Conservation (phyloP, 2,888 invertebrate species). For the Rhimphoctona megacephalus region DNA sequence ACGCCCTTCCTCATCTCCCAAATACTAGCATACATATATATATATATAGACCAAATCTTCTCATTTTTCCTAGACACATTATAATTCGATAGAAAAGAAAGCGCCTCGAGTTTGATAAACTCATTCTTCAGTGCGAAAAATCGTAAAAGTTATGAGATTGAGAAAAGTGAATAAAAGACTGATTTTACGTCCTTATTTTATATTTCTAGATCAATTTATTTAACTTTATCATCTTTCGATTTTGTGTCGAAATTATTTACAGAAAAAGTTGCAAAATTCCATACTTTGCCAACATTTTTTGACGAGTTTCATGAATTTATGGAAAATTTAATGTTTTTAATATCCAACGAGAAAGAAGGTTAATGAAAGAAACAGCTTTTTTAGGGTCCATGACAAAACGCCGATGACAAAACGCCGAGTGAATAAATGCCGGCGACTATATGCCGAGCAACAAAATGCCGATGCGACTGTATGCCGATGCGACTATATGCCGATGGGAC, state of each 20-base stretch:
- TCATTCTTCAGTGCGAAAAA: background rate
- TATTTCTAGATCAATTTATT: background rate
- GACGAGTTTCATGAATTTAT: no score
- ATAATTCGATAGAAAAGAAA: constrained; percentile 54
- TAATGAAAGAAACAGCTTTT: no score
- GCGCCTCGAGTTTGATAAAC: constrained; percentile 12
- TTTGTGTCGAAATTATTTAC: background rate
- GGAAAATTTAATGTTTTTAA: no score
- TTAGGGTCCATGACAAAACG: no score
- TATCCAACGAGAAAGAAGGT: no score
- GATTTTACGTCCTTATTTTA: background rate
- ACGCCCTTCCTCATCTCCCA: background rate
- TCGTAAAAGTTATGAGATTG: background rate
- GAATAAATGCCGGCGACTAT: no score
- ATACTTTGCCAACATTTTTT: no score
- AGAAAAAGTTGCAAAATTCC: background rate
- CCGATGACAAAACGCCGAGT: no score
- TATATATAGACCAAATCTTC: constrained; percentile 14
- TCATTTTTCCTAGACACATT: constrained; percentile 39
- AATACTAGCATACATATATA: constrained; percentile 3
- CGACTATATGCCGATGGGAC: no score
- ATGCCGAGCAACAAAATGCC: no score
- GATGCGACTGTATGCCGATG: no score
- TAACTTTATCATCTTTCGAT: background rate
- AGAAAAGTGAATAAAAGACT: background rate